Conservation (phyloP, 1,140 invertebrate genomes). For the Calliopsis andreniformis region DNA sequence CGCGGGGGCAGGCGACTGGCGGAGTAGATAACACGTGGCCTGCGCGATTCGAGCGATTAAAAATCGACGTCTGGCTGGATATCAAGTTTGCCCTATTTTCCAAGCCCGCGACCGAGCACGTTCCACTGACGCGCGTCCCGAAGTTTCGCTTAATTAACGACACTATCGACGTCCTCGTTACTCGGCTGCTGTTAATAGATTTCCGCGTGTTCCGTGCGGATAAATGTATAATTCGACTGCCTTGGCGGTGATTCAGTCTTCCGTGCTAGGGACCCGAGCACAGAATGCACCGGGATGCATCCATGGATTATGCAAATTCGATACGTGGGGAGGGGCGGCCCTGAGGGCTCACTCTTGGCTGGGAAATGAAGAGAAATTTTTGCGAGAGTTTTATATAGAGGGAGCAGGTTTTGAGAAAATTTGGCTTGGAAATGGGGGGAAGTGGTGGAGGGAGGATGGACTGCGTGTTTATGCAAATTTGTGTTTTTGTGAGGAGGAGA, state of each 20-base stretch:
- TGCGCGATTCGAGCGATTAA: slow-evolving; percentile 26
- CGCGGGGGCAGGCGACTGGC: not conserved
- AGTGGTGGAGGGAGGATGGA: too few species aligned
- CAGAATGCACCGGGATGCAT: not conserved
- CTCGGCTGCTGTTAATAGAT: not conserved
- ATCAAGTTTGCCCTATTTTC: slow-evolving; percentile 38
- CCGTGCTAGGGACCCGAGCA: not conserved
- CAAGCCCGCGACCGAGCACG: not conserved
- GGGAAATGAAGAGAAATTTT: too few species aligned
- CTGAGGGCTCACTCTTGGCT: too few species aligned
- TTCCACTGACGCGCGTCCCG: not conserved
- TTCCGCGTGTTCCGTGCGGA: not conserved
- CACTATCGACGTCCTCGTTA: slow-evolving; percentile 19
- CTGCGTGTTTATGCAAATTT: too few species aligned
- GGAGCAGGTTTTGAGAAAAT: too few species aligned
- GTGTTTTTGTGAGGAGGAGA: too few species aligned
- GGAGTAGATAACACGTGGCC: slow-evolving; percentile 24
- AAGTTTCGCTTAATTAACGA: slow-evolving; percentile 12
- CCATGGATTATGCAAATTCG: not conserved
- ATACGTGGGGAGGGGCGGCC: not conserved
- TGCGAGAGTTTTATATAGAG: too few species aligned
- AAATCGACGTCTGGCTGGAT: slow-evolving; percentile 23
- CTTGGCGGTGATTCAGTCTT: not conserved
- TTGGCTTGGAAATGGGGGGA: too few species aligned
- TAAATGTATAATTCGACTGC: not conserved